Conservation (phyloP, 2,113 vertebrate genomes). For the Nipponia nippon region DNA sequence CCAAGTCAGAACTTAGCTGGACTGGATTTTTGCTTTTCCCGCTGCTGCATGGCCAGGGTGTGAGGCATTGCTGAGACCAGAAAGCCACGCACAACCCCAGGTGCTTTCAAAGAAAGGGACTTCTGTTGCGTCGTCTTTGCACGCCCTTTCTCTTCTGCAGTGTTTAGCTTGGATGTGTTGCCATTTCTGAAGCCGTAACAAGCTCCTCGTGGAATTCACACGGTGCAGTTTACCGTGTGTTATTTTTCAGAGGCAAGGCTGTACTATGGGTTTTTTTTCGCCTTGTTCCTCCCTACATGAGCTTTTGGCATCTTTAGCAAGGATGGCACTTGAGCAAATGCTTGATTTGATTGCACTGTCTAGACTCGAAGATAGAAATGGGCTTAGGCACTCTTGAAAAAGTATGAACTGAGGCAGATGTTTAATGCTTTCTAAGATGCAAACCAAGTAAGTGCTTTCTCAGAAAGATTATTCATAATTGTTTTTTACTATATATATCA, state of each 20-base stretch:
- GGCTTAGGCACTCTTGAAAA: not conserved
- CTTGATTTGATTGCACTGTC: not conserved
- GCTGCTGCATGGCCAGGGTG: fast-evolving
- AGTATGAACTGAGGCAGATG: not conserved
- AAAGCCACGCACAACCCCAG: not conserved
- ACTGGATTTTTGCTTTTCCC: not conserved
- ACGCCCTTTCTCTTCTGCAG: not conserved
- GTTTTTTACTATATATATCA: not conserved
- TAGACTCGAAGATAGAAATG: not conserved
- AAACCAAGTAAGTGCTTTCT: not conserved
- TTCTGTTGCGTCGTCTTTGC: not conserved
- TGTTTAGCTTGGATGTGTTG: not conserved
- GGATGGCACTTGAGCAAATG: not conserved
- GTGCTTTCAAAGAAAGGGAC: not conserved
- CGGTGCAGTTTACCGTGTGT: not conserved
- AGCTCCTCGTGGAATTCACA: not conserved
- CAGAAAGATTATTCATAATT: not conserved
- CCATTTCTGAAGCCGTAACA: not conserved
- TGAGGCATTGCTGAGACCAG: not conserved
- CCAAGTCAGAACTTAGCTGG: not conserved
- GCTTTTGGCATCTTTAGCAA: not conserved
- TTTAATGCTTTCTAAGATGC: not conserved
- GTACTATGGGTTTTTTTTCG: not conserved
- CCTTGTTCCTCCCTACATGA: not conserved
- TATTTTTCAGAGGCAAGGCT: not conserved